Percentiles rank a stretch among this genome's conserved stretches.
phyloP scores from a whole-genome alignment of 2,797 vertebrate genomes.

The Acomys russatus region DNA sequence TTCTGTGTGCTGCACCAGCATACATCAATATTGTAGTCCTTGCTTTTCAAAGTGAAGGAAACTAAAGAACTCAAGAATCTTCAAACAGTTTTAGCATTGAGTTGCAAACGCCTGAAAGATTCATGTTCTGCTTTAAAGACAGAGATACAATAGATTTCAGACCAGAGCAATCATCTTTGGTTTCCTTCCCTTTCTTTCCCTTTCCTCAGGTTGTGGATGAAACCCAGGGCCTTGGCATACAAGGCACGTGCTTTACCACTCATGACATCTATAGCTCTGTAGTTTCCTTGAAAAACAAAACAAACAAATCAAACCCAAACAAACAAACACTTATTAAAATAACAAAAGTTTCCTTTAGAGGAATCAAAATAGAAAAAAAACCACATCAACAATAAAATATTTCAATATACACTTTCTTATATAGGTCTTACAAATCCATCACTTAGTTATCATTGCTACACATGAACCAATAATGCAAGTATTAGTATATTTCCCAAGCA shows the following conservation, averaged over 20 bases:
- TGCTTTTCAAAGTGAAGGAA: not conserved
- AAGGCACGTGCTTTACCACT: not conserved
- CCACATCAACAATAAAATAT: slow-evolving; percentile 44
- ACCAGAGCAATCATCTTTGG: not conserved
- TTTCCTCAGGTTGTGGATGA: not conserved
- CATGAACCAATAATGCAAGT: slow-evolving; percentile 47
- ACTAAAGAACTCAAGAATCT: not conserved
- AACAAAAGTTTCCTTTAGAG: not conserved
- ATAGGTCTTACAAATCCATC: slow-evolving; percentile 27
- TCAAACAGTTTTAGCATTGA: slow-evolving; percentile 42
- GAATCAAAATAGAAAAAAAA: slow-evolving; percentile 44
- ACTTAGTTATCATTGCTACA: slow-evolving; percentile 24
- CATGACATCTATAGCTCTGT: not conserved
- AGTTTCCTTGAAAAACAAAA: not conserved
- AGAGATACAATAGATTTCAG: slow-evolving; percentile 36
- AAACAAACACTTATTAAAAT: not conserved
- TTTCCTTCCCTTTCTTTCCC: not conserved
- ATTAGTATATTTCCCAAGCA: slow-evolving; percentile 42
- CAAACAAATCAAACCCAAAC: not conserved
- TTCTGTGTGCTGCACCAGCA: slow-evolving; percentile 5
- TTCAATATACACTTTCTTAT: slow-evolving; percentile 34
- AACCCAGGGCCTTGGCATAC: not conserved
- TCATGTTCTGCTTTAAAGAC: slow-evolving; percentile 40
- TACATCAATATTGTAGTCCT: not conserved
- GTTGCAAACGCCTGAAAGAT: slow-evolving; percentile 19